Base-by-base conservation (phyloP, 2,888 invertebrate genomes). In the Melinopterus prodromus region DNA sequence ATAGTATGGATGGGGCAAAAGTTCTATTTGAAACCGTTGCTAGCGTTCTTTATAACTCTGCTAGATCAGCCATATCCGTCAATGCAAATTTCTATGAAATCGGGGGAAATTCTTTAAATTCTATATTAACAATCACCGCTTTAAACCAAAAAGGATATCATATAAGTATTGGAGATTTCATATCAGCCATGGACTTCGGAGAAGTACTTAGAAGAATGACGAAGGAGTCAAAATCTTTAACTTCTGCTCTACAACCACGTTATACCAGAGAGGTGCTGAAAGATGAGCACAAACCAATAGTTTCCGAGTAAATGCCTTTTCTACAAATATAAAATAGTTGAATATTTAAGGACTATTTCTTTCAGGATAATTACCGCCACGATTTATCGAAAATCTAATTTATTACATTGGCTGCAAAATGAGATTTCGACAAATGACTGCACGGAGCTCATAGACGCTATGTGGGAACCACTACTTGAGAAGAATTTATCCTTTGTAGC, bases 31-130 rank as follows among this genome's bases (percentile, higher is more conserved):
- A 94, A 86, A 95, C 95, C 0, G 93, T 97, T 0, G 94, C 94
- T 0, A 91, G 92, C 2, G 94, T 96, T 0, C 91, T 95, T 16
- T 94, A 94, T 0, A 90, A 93, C 72, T 92, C 94, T 0, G 90
- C 92, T 0, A 90, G 95, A 6, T 91, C 92, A 0, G 91, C 91
- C 0, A 89, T 96, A 6, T 92, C 92, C 0, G 86, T 93, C 0
- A 89, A 92, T 16, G 93, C 94, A 0, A 96, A 96, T 84, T 97
- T 97, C 88, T 97, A 95, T 87, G 94, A 95, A 84, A 90, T 97
- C 70, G 97, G 97, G 1, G 97, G 97, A 12, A 96, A 97, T 86
- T 97, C 97, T 0, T 90, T 97, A 16, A 97, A 97, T 87, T 96
- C 97, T 0, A 94, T 97, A 80, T 94, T 92, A 83, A 96, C 96